phyloP scores from a whole-genome alignment of 1,140 invertebrate species.

The Drosophila oshimai region DNA sequence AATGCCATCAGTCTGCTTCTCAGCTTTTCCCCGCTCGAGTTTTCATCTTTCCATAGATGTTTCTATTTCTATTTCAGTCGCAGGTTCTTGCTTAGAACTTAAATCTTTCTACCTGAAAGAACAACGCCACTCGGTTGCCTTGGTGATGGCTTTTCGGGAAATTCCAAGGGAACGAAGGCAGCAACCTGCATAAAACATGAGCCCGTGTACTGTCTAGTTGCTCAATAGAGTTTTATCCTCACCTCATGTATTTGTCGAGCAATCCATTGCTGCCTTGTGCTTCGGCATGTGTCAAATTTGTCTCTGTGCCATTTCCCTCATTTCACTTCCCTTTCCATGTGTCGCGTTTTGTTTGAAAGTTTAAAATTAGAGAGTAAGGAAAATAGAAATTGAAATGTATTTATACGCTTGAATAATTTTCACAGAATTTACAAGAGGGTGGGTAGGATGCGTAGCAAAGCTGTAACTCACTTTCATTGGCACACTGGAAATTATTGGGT shows the following conservation, averaged over 20 bases:
- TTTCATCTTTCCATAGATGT: constrained; percentile 24
- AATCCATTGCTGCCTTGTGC: constrained; percentile 58
- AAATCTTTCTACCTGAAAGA: constrained; percentile 44
- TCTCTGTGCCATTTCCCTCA: constrained; percentile 8
- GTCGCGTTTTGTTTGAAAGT: constrained; percentile 41
- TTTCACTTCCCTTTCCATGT: background rate
- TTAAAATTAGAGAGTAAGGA: constrained; percentile 2
- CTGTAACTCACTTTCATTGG: background rate
- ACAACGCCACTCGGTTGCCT: constrained; percentile 50
- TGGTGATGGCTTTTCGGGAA: constrained; percentile 22
- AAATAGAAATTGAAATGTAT: constrained; percentile 69
- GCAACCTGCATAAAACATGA: constrained; percentile 68
- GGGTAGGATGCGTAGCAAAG: constrained; percentile 7
- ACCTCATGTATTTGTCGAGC: constrained; percentile 36
- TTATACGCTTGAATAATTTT: constrained; percentile 58
- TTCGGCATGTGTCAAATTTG: constrained; percentile 73
- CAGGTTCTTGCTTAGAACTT: constrained; percentile 37
- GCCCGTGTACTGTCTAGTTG: constrained; percentile 21
- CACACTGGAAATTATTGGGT: background rate
- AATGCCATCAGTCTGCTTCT: constrained; percentile 37
- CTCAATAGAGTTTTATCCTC: constrained; percentile 31
- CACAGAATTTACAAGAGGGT: constrained; percentile 46
- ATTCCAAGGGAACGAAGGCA: background rate
- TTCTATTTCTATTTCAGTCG: constrained; percentile 14
- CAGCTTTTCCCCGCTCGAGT: constrained; percentile 3